Evolutionary conservation across 2,888 invertebrate genomes (phyloP).

Genomic region (Papilio elwesi): DNA sequence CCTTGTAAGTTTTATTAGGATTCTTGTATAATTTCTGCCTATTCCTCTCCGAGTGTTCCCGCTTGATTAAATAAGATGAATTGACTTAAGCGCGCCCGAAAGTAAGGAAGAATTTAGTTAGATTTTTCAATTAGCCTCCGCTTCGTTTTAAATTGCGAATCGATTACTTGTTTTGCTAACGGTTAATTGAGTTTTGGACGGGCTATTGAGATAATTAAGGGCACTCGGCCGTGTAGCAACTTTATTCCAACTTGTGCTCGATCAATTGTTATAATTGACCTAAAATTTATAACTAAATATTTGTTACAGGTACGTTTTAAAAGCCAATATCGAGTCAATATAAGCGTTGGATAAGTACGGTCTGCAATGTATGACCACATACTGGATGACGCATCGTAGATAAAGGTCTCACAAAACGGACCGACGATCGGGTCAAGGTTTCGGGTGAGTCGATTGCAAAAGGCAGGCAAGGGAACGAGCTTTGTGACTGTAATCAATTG

Average conservation of each 20-base stretch:
- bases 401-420: too few relatives aligned
- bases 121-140: slow-evolving; percentile 56
- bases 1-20: slow-evolving; percentile 80
- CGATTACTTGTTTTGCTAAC: slow-evolving; percentile 52
- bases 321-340: neutral
- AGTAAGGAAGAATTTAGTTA: slow-evolving; percentile 52
- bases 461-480: too few relatives aligned
- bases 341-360: too few relatives aligned
- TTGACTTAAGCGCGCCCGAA: slow-evolving; percentile 69
- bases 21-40: slow-evolving; percentile 82
- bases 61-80: slow-evolving; percentile 82
- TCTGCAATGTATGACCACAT: too few relatives aligned
- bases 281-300: neutral
- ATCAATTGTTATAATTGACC: slow-evolving; percentile 24
- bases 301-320: neutral
- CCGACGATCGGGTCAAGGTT: too few relatives aligned
- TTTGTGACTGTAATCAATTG: too few relatives aligned
- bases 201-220: slow-evolving; percentile 52
- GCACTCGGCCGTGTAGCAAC: slow-evolving; percentile 40
- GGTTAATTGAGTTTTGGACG: slow-evolving; percentile 51
- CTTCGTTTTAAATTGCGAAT: slow-evolving; percentile 48
- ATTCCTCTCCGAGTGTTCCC: slow-evolving; percentile 74
- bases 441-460: too few relatives aligned
- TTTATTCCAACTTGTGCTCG: slow-evolving; percentile 34
- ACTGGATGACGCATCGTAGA: too few relatives aligned